phyloP scores from a whole-genome alignment of 2,888 invertebrate genomes.

The Watsonalla binaria region DNA sequence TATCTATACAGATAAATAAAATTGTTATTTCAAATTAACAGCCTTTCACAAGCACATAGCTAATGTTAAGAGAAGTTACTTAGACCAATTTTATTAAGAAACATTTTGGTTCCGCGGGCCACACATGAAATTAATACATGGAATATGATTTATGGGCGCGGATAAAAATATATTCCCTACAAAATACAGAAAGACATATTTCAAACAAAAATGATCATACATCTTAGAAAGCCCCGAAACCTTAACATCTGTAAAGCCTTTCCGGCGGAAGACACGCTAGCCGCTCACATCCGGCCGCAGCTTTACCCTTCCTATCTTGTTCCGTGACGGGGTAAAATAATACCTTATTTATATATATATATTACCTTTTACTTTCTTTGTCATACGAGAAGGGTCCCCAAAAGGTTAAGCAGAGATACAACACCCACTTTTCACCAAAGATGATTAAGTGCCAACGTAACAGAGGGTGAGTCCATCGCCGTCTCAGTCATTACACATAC shows the following conservation, averaged over 20 bases:
- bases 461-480: too few relatives aligned
- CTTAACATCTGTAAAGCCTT: neutral
- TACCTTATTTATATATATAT: slow-evolving; percentile 9
- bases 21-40: too few relatives aligned
- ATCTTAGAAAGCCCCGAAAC: too few relatives aligned
- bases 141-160: neutral
- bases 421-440: too few relatives aligned
- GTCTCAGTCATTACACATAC: too few relatives aligned
- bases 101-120: too few relatives aligned
- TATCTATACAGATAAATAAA: too few relatives aligned
- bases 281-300: neutral
- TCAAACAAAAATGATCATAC: neutral
- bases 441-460: too few relatives aligned
- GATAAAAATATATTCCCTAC: neutral
- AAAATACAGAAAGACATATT: neutral
- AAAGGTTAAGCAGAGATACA: neutral
- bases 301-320: slow-evolving; percentile 2
- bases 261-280: neutral
- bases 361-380: slow-evolving; percentile 14
- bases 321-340: neutral
- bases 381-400: too few relatives aligned
- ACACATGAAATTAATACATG: neutral
- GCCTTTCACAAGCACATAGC: too few relatives aligned
- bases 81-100: too few relatives aligned
- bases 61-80: too few relatives aligned